A percentile compares a stretch with the other conserved stretches of the same genome.
Evolutionary conservation across 2,113 vertebrate species (phyloP).

Genomic region (Xiphophorus hellerii): DNA sequence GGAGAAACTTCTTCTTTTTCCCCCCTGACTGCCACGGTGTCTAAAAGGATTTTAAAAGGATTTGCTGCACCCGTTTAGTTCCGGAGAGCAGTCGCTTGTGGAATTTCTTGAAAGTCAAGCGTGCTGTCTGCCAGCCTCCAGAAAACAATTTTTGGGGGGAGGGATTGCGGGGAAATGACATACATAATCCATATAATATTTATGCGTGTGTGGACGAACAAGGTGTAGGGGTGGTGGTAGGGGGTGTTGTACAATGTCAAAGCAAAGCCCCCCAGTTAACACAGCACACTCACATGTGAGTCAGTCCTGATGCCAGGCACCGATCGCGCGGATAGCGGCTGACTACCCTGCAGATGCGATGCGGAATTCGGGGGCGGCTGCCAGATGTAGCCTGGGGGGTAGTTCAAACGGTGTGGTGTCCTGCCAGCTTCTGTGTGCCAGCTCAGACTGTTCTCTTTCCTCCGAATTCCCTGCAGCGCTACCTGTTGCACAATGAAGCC

Average conservation of each 20-base stretch:
- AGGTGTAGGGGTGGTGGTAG: background rate
- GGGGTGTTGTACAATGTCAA: slow-evolving; percentile 8
- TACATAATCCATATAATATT: slow-evolving; percentile 19
- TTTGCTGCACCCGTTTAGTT: slow-evolving; percentile 83
- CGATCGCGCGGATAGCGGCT: slow-evolving; percentile 54
- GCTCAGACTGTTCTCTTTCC: slow-evolving; percentile 17
- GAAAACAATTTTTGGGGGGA: slow-evolving; percentile 24
- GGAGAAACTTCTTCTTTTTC: slow-evolving; percentile 75
- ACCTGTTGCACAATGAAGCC: slow-evolving; percentile 50
- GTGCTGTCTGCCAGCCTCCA: slow-evolving; percentile 59
- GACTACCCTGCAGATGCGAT: slow-evolving; percentile 59
- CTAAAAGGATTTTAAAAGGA: slow-evolving; percentile 85
- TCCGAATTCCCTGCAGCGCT: slow-evolving; percentile 30
- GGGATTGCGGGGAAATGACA: slow-evolving; percentile 47
- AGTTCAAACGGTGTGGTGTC: slow-evolving; percentile 31
- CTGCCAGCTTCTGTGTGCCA: slow-evolving; percentile 40
- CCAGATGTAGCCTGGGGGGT: slow-evolving; percentile 49
- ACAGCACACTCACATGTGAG: slow-evolving; percentile 21
- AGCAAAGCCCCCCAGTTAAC: slow-evolving; percentile 12
- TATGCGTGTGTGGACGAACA: slow-evolving; percentile 14
- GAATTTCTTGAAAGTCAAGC: slow-evolving; percentile 83
- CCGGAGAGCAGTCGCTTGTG: slow-evolving; percentile 78
- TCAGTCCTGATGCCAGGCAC: slow-evolving; percentile 34
- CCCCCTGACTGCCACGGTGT: slow-evolving; percentile 68
- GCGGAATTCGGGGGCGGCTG: slow-evolving; percentile 43